Base-by-base conservation (phyloP, 2,888 invertebrate species). In the Hirtodrosophila cameraria region DNA sequence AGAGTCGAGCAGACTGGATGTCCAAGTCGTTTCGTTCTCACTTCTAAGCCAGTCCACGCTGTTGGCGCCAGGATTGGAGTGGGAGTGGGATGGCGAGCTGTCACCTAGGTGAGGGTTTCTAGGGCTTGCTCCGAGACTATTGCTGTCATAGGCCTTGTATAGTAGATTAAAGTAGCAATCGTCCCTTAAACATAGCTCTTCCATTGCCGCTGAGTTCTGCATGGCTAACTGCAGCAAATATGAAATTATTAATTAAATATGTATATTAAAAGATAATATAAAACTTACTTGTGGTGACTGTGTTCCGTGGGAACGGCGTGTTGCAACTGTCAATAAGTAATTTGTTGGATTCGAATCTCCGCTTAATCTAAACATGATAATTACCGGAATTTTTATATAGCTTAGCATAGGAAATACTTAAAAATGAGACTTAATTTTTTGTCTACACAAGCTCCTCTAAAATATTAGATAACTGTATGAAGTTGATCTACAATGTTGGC, bases 101-200 rank as follows among this genome's bases (percentile, higher is more conserved):
- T 6, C 15, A 2, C 27, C 28, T 6, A 15, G 2, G 12, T 5
- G 9, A 1, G 13, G 13, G n/a, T 6, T 9, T 11, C 50, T 15
- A 3, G 42, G 12, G 8, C 5, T 43, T 4, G 11, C 12, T 1
- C 30, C 38, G 9, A 38, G 23, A n/a, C 11, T 23, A 11, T 30
- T 55, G 18, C 13, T 45, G 15, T 69, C 48, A 20, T 45, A 74
- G 18, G 43, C 28, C 41, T 15, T 74, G 25, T 70, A 70, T 6
- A 74, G 16, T 3, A 69, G 23, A 2, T 57, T 69, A 6, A 53
- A 70, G 8, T 41, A 74, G 1, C n/a, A 45, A 41, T 70, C 70
- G n/a, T 70, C 70, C 8, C 15, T 13, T 41, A 62, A 20, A 18
- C 35, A 74, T 2, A 46, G 42, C 13, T 61, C 52, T 8, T 57